Evolutionary conservation across 2,888 invertebrate genomes (phyloP).

Genomic region (Cordilura impudica): DNA sequence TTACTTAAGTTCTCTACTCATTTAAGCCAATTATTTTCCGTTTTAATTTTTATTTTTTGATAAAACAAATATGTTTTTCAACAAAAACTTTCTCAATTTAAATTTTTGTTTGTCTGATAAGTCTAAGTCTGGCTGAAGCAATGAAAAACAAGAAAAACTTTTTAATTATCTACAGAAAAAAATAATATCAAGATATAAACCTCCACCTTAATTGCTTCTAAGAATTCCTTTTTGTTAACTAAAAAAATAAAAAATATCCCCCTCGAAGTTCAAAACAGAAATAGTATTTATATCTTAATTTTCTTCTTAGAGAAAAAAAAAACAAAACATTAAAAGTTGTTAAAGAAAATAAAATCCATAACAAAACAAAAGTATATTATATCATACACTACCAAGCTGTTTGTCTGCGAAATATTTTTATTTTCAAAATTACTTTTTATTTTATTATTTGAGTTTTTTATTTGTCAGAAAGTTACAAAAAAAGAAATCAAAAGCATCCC

Average conservation of each 20-base stretch:
- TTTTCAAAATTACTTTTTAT: slow-evolving; percentile 47
- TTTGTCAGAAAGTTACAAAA: slow-evolving; percentile 27
- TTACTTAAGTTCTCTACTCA: neutral
- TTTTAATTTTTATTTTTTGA: slow-evolving; percentile 5
- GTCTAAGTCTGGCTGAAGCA: slow-evolving; percentile 4
- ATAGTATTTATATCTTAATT: slow-evolving; percentile 27
- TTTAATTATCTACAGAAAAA: slow-evolving; percentile 54
- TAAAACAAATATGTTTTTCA: slow-evolving; percentile 1
- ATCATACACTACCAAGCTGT: slow-evolving; percentile 2
- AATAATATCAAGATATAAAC: neutral
- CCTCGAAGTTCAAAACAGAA: neutral
- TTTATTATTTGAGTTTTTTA: slow-evolving; percentile 38
- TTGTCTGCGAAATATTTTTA: neutral
- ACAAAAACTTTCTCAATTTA: slow-evolving; percentile 20
- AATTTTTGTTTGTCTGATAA: slow-evolving; percentile 1
- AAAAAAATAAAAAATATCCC: slow-evolving; percentile 30
- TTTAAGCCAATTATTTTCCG: neutral
- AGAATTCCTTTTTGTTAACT: neutral
- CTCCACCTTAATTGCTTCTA: slow-evolving; percentile 30
- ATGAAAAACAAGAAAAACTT: slow-evolving; percentile 19
- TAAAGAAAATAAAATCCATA: slow-evolving; percentile 54
- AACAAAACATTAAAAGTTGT: slow-evolving; percentile 13
- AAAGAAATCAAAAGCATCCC: slow-evolving; percentile 14
- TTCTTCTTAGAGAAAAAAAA: slow-evolving; percentile 28
- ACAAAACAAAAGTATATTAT: slow-evolving; percentile 29